Evolutionary conservation across 2,888 invertebrate species (phyloP).

Genomic region (Omphaloscelis lunosa): DNA sequence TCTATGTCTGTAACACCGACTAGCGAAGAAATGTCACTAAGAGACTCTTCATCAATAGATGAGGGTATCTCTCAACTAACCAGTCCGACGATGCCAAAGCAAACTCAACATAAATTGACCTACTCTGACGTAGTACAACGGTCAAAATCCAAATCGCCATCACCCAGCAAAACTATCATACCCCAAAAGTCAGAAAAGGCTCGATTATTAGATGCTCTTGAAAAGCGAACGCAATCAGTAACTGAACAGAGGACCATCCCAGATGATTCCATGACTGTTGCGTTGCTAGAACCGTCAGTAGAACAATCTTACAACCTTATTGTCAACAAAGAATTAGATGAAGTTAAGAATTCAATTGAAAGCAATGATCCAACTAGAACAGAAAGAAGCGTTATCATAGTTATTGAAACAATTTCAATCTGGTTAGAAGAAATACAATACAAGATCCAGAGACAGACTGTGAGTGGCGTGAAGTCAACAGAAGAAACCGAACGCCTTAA

Average conservation of each 20-base stretch:
- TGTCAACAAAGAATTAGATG: constrained; percentile 91
- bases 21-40: constrained; percentile 85
- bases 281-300: constrained; percentile 83
- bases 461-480: constrained; percentile 72
- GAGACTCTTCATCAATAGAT: constrained; percentile 85
- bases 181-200: constrained; percentile 81
- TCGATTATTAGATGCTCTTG: constrained; percentile 81
- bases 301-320: constrained; percentile 88
- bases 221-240: constrained; percentile 83
- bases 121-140: constrained; percentile 89
- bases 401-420: constrained; percentile 95
- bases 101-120: constrained; percentile 78
- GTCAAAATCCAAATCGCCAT: constrained; percentile 88
- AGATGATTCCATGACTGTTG: constrained; percentile 81
- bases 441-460: constrained; percentile 90
- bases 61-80: constrained; percentile 87
- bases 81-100: constrained; percentile 75
- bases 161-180: constrained; percentile 81
- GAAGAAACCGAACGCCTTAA: constrained; percentile 80
- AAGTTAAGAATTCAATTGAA: constrained; percentile 91
- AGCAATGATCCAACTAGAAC: constrained; percentile 90
- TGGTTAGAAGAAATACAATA: constrained; percentile 97
- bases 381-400: constrained; percentile 93
- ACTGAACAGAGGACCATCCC: constrained; percentile 74
- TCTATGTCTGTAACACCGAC: constrained; percentile 86